A percentile compares a stretch with the other conserved stretches of the same genome.
phyloP scores from a whole-genome alignment of 2,113 vertebrate species.

The Oostethus manadensis region DNA sequence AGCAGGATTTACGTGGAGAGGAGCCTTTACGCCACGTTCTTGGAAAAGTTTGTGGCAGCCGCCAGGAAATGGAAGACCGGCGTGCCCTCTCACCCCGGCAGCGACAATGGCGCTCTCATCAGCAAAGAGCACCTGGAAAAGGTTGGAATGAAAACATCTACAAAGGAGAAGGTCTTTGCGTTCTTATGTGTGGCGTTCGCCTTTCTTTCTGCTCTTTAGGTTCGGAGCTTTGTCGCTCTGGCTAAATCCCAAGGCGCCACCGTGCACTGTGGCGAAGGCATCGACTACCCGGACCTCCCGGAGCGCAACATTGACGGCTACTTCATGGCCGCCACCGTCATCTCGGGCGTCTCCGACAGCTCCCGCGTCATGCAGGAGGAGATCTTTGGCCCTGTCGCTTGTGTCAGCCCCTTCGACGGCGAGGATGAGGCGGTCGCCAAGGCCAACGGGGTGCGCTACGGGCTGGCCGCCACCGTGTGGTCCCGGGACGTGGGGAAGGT shows the following conservation, averaged over 20 bases:
- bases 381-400: conserved; percentile 94
- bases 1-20: conserved; percentile 94
- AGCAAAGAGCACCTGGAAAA: conserved; percentile 92
- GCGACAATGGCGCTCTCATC: conserved; percentile 83
- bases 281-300: conserved; percentile 77
- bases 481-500: conserved; percentile 79
- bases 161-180: neutral
- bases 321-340: conserved; percentile 88
- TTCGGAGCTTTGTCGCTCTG: conserved; percentile 79
- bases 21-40: conserved; percentile 82
- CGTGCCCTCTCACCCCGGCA: conserved; percentile 76
- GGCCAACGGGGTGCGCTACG: conserved; percentile 85
- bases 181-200: accelerated
- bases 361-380: conserved; percentile 94
- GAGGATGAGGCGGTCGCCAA: conserved; percentile 86
- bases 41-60: conserved; percentile 85
- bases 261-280: conserved; percentile 87
- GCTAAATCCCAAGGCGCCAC: conserved; percentile 80
- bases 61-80: conserved; percentile 86
- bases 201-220: conserved; percentile 58
- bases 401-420: conserved; percentile 82
- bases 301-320: conserved; percentile 77
- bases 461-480: conserved; percentile 87
- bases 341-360: conserved; percentile 78
- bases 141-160: conserved; percentile 62